Conservation (phyloP, 2,888 invertebrate species). For the Reticulitermes lucifugus region DNA sequence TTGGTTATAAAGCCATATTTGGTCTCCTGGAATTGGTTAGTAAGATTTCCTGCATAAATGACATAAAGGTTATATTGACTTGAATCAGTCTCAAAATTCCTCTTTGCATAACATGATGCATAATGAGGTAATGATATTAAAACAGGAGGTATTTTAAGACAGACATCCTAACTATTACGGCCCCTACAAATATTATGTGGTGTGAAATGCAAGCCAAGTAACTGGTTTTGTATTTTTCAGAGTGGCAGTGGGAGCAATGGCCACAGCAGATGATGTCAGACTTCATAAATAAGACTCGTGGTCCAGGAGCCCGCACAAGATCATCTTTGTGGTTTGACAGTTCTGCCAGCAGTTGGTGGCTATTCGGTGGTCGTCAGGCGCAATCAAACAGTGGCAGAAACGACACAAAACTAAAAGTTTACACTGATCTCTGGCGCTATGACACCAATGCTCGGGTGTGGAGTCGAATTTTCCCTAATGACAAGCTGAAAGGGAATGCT, state of each 20-base stretch:
- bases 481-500: slow-evolving; percentile 22
- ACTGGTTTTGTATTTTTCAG: slow-evolving; percentile 14
- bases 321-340: slow-evolving; percentile 45
- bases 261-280: slow-evolving; percentile 20
- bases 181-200: too few species aligned
- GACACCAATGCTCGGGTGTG: slow-evolving; percentile 36
- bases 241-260: slow-evolving; percentile 51
- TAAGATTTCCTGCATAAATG: too few species aligned
- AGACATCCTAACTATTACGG: too few species aligned
- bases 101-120: too few species aligned
- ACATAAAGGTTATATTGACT: too few species aligned
- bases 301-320: slow-evolving; percentile 41
- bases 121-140: too few species aligned
- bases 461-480: slow-evolving; percentile 47
- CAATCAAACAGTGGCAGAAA: not conserved
- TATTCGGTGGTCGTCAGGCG: slow-evolving; percentile 55
- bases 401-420: slow-evolving; percentile 37
- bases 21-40: too few species aligned
- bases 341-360: slow-evolving; percentile 54
- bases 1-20: too few species aligned
- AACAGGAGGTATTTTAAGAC: too few species aligned
- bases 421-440: slow-evolving; percentile 51
- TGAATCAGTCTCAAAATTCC: too few species aligned
- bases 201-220: too few species aligned
- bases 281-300: slow-evolving; percentile 20